Conservation (phyloP, 1,140 invertebrate species). For the Papilio helenus region DNA sequence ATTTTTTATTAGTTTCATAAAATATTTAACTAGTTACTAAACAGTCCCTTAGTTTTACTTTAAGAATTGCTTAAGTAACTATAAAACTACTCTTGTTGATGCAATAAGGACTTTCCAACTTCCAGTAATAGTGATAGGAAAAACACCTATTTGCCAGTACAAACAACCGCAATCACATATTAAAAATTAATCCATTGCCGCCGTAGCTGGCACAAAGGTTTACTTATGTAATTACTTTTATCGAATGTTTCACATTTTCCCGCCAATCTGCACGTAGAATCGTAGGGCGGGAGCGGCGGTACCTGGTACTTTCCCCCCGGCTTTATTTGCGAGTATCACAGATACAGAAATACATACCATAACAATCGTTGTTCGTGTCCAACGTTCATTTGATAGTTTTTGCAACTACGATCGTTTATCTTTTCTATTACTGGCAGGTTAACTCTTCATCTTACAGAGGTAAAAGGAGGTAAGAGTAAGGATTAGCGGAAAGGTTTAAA, state of each 20-base stretch:
- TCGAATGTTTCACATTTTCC: constrained; percentile 28
- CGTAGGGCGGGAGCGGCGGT: constrained; percentile 18
- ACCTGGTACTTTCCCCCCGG: constrained; percentile 4
- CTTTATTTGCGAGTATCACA: background rate
- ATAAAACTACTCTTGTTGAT: too few species aligned
- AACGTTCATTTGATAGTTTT: constrained; percentile 7
- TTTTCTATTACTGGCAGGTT: background rate
- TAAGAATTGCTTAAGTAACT: too few species aligned
- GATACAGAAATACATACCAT: background rate
- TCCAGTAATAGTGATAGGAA: background rate
- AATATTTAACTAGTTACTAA: too few species aligned
- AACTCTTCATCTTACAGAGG: background rate
- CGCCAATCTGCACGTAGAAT: constrained; percentile 23
- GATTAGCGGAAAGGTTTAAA: too few species aligned
- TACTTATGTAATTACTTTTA: constrained; percentile 26
- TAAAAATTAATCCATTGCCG: constrained; percentile 4
- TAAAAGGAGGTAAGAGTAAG: background rate
- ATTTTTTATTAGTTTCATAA: too few species aligned
- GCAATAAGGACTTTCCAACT: background rate
- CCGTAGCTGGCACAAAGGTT: constrained; percentile 7
- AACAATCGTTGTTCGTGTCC: constrained; percentile 20
- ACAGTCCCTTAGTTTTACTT: too few species aligned
- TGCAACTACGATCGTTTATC: background rate
- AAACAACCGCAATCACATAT: background rate
- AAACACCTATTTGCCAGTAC: background rate